Conservation (phyloP, 2,888 invertebrate genomes). For the Trissolcus japonicus region DNA sequence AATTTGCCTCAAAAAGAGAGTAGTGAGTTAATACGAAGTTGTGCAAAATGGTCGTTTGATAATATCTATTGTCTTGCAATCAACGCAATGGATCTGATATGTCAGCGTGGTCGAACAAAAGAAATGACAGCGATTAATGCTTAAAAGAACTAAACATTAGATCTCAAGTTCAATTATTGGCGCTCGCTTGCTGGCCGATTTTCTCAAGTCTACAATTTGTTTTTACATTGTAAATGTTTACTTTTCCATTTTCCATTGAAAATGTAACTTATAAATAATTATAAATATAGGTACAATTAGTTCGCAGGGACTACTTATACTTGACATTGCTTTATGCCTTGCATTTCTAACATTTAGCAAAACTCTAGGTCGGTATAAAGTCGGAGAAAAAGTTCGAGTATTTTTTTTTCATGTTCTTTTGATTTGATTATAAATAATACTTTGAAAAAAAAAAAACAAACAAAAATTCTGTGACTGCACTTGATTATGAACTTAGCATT, state of each 20-base stretch:
- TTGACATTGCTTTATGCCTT: neutral
- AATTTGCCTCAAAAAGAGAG: no score
- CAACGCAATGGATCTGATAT: slow-evolving; percentile 13
- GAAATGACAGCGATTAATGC: slow-evolving; percentile 11
- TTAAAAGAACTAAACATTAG: slow-evolving; percentile 38
- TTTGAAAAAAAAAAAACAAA: no score
- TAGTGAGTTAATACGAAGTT: no score
- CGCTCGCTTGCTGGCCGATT: slow-evolving; percentile 26
- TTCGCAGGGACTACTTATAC: slow-evolving; percentile 1
- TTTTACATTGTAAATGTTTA: slow-evolving; percentile 49
- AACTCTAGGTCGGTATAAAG: no score
- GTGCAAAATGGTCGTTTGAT: neutral
- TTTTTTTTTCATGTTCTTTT: slow-evolving; percentile 1
- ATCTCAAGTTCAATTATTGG: neutral
- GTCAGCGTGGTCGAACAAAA: slow-evolving; percentile 22
- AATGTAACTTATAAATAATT: slow-evolving; percentile 44
- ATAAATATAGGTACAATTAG: slow-evolving; percentile 32
- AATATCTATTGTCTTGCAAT: slow-evolving; percentile 4
- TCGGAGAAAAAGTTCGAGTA: no score
- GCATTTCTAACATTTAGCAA: no score
- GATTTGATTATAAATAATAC: neutral
- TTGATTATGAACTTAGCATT: no score
- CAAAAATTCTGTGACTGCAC: no score
- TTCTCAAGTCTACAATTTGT: slow-evolving; percentile 32
- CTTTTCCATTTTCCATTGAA: slow-evolving; percentile 38